Conservation (phyloP, 2,888 invertebrate species). For the Calameuta filiformis region DNA sequence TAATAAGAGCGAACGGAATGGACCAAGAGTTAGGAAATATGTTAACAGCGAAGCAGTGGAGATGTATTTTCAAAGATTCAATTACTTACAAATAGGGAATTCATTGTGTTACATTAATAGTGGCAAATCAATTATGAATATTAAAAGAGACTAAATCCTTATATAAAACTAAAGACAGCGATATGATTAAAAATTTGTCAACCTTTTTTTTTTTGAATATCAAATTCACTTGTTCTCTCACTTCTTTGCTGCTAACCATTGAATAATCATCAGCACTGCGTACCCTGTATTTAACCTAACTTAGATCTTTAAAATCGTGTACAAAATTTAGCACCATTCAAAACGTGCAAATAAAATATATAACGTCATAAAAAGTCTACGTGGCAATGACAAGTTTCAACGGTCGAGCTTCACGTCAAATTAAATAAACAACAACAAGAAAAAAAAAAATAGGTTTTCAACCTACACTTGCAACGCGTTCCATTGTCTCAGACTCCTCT, state of each 20-base stretch:
- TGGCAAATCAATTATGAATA: neutral
- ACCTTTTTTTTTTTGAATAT: neutral
- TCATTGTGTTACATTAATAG: neutral
- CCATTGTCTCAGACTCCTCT: neutral
- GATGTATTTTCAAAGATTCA: neutral
- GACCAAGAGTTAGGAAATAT: neutral
- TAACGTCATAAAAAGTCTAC: neutral
- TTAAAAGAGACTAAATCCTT: no score
- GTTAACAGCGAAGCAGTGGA: neutral
- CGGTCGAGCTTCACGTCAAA: neutral
- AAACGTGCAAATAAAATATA: neutral
- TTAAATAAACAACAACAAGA: neutral
- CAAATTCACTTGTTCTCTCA: neutral
- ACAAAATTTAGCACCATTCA: neutral
- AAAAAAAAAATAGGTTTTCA: neutral
- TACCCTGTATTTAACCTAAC: neutral
- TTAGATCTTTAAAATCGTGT: neutral
- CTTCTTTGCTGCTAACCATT: neutral
- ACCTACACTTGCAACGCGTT: neutral
- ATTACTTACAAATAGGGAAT: neutral
- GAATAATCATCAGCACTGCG: neutral
- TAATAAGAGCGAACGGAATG: neutral
- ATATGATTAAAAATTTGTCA: neutral
- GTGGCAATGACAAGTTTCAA: neutral
- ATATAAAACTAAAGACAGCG: neutral